Percentiles rank a stretch among this genome's conserved stretches.
These are phyloP conservation scores for Callopanchax toddi DNA, from an alignment of 2,113 vertebrate genomes.

Conservation along the genomic window DNA sequence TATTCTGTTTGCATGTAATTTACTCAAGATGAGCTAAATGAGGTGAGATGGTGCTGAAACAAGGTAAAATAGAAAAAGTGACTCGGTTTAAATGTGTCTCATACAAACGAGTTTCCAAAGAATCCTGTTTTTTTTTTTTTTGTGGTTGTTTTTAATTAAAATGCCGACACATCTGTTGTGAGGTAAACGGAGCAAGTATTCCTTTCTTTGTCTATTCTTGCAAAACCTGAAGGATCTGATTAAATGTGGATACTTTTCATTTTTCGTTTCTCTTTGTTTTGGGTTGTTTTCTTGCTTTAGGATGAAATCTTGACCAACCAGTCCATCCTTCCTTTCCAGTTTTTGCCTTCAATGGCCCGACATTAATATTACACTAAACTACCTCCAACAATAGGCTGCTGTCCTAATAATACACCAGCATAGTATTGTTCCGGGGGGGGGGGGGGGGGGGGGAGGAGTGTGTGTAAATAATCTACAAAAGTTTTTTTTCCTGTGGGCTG, in stretches of 20 bases:
- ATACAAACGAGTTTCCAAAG: no score
- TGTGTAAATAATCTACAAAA: neutral
- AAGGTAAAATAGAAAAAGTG: no score
- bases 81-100: no score
- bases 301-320: neutral
- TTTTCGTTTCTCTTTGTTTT: neutral
- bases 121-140: no score
- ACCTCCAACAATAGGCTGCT: neutral
- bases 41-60: neutral
- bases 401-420: neutral
- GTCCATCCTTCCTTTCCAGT: no score
- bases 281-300: neutral
- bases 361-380: neutral
- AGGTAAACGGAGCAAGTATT: neutral
- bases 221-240: neutral
- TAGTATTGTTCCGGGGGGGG: neutral
- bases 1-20: constrained; percentile 18
- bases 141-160: neutral
- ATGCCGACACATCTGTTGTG: neutral
- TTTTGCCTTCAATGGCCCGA: no score
- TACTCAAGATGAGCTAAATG: neutral
- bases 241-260: neutral
- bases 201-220: neutral
- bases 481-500: neutral
- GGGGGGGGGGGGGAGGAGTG: neutral